A percentile compares a stretch with the other conserved stretches of the same genome.
Evolutionary conservation across 1,140 invertebrate genomes (phyloP).

Genomic region (Diachasmimorpha longicaudata): DNA sequence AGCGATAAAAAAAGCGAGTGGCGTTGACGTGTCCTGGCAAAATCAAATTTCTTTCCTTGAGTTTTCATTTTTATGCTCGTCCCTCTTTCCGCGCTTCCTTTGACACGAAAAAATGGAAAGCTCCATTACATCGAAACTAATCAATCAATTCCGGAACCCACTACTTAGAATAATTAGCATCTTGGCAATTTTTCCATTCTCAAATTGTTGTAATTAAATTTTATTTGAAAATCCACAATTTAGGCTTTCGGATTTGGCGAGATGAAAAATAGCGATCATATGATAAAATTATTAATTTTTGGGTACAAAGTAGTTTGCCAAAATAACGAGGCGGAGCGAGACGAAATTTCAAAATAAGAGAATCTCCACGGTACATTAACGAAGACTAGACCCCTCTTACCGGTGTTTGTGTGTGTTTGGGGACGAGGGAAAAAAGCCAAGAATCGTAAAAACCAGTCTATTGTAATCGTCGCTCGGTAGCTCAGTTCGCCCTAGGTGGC

Average conservation of each 20-base stretch:
- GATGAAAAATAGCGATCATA: too few species aligned
- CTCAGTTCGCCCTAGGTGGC: slow-evolving; percentile 49
- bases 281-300: slow-evolving; percentile 55
- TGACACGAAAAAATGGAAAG: slow-evolving; percentile 10
- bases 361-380: not conserved
- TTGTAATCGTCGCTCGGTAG: slow-evolving; percentile 48
- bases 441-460: slow-evolving; percentile 56
- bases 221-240: too few species aligned
- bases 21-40: not conserved
- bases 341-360: slow-evolving; percentile 16
- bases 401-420: not conserved
- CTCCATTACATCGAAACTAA: not conserved
- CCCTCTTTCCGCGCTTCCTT: not conserved
- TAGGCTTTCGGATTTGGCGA: too few species aligned
- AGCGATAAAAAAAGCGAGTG: slow-evolving; percentile 24
- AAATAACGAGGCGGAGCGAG: slow-evolving; percentile 24
- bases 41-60: too few species aligned
- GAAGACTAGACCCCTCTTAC: not conserved
- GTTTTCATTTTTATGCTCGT: slow-evolving; percentile 13
- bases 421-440: slow-evolving; percentile 8
- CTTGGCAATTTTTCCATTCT: not conserved
- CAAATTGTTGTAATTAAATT: too few species aligned
- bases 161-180: not conserved
- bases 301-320: slow-evolving; percentile 17
- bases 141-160: slow-evolving; percentile 15